Evolutionary conservation across 2,113 vertebrate genomes (phyloP).

Genomic region (Piliocolobus tephrosceles): DNA sequence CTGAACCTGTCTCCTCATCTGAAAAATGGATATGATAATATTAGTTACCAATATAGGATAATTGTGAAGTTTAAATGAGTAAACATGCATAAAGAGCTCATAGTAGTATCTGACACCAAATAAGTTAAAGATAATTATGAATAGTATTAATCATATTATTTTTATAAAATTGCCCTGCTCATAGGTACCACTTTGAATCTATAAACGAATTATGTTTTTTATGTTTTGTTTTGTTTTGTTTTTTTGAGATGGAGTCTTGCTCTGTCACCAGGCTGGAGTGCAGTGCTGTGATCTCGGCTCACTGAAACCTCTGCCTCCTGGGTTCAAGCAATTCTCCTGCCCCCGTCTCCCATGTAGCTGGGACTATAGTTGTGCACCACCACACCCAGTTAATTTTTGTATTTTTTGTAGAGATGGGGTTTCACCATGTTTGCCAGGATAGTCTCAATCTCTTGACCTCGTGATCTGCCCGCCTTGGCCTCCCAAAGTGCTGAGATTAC

Average conservation of each 20-base stretch:
- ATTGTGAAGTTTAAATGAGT: not conserved
- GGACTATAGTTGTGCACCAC: fast-evolving
- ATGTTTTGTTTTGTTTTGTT: too few species aligned
- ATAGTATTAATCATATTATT: not conserved
- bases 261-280: too few species aligned
- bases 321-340: too few species aligned
- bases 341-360: too few species aligned
- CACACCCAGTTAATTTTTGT: too few species aligned
- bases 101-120: not conserved
- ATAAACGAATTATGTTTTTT: not conserved
- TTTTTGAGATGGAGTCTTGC: too few species aligned
- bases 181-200: not conserved
- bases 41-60: not conserved
- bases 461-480: fast-evolving
- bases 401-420: too few species aligned
- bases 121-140: not conserved
- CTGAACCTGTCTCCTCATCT: not conserved
- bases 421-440: too few species aligned
- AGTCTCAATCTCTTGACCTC: too few species aligned
- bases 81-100: not conserved
- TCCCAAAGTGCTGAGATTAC: too few species aligned
- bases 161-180: not conserved
- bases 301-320: too few species aligned
- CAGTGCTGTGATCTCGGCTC: too few species aligned
- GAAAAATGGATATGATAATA: not conserved